These are phyloP conservation scores for Leptopilina clavipes DNA, from an alignment of 1,140 invertebrate species.

Conservation along the genomic window DNA sequence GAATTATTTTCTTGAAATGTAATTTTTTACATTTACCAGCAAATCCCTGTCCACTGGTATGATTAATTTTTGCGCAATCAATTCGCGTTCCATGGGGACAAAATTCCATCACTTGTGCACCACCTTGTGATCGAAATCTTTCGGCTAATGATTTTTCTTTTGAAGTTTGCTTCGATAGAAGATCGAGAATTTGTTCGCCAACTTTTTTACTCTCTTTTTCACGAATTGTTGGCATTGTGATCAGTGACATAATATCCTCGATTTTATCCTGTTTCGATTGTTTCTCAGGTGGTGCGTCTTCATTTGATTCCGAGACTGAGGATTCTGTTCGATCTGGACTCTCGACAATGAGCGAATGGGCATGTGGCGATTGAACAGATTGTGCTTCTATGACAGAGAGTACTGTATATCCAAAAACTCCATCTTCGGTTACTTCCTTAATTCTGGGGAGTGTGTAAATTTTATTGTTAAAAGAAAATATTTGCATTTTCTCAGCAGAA, in stretches of 20 bases:
- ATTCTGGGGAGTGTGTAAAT: constrained; percentile 59
- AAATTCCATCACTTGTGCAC: constrained; percentile 95
- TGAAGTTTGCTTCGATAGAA: constrained; percentile 95
- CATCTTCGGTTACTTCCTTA: constrained; percentile 72
- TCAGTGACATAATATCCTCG: constrained; percentile 80
- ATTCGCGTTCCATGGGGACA: constrained; percentile 95
- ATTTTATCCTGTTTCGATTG: constrained; percentile 65
- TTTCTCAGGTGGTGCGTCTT: constrained; percentile 63
- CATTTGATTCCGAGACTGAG: constrained; percentile 61
- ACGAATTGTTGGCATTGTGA: constrained; percentile 94
- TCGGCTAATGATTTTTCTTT: constrained; percentile 96
- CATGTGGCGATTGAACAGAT: constrained; percentile 56
- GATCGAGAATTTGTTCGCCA: constrained; percentile 95
- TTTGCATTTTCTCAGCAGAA: background rate
- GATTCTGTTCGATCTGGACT: constrained; percentile 58
- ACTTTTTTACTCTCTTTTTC: constrained; percentile 97
- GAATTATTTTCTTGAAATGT: constrained; percentile 98
- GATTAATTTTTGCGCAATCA: constrained; percentile 86
- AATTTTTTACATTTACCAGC: constrained; percentile 87
- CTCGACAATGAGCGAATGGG: constrained; percentile 56
- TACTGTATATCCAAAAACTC: constrained; percentile 71
- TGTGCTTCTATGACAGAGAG: constrained; percentile 66
- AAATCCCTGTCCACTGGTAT: constrained; percentile 70
- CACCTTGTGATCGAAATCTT: constrained; percentile 95
- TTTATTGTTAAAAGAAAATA: constrained; percentile 26